Base-by-base conservation (phyloP, 2,113 vertebrate species). In the Nerophis lumbriciformis region DNA sequence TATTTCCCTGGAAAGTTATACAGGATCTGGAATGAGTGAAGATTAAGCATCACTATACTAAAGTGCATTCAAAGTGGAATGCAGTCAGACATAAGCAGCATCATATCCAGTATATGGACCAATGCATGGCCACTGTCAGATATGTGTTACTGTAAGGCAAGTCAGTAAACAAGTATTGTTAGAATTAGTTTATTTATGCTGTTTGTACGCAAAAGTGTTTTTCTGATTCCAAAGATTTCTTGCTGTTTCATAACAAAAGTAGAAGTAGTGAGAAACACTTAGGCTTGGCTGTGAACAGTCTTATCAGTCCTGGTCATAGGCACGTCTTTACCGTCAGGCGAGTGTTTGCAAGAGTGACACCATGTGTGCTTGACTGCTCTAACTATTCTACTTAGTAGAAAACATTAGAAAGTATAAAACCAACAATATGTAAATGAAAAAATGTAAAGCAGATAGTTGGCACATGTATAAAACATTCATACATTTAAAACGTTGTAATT, bases 341-440 rank as follows among this genome's bases (percentile, higher is more conserved):
- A 9, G 39, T 42, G 28, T 28, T 28, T 28, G 28, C 28, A 28
- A 28, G 28, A 28, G 4, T 28, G 28, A 28, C 28, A 3, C 28
- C 28, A 74, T 72, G 71, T 38, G 14, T 48, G n/a, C 67, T 6
- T 45, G 42, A 8, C 14, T 37, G 39, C 38, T 16, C 38, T 44
- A 19, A 21, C 87, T 92, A 88, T 92, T 91, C 89, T 92, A 89
- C 87, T 90, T 80, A 90, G 91, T 94, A 94, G 90, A 94, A 94
- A 92, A 92, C 89, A 63, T 78, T 82, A 77, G 79, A 87, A 74
- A 81, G 62, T 85, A 83, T 69, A 84, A 85, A 87, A 88, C 57
- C 63, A 88, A 90, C 83, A 82, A 87, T 80, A 84, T 88, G 75
- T 80, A 39, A 61, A 80, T 89, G 88, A 86, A 68, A 85, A 28